A percentile compares a stretch with the other conserved stretches of the same genome.
Evolutionary conservation across 2,113 vertebrate genomes (phyloP).

Genomic region (Dermatemys mawii): DNA sequence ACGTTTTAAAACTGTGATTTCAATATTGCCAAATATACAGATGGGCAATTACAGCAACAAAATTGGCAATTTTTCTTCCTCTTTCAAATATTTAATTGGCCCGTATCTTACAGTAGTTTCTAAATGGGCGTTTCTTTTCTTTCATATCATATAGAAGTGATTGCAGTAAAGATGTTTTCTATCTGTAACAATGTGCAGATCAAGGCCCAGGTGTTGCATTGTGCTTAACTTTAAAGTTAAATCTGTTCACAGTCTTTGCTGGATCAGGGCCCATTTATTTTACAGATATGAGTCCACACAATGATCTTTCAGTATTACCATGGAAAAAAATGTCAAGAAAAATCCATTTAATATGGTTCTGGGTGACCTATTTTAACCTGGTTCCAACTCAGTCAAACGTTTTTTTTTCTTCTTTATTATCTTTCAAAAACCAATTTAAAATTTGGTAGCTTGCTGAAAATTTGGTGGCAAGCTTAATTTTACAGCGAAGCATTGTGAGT

Average conservation of each 20-base stretch:
- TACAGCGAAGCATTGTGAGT: constrained; percentile 73
- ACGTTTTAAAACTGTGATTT: not conserved
- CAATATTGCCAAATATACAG: not conserved
- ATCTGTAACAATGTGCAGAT: not conserved
- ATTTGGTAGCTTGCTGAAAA: constrained; percentile 70
- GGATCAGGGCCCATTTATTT: not conserved
- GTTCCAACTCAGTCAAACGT: constrained; percentile 25
- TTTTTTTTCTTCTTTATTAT: constrained; percentile 17
- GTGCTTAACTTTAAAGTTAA: not conserved
- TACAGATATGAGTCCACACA: not conserved
- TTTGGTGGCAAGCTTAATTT: constrained; percentile 75
- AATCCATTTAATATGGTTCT: not conserved
- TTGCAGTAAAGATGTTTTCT: not conserved
- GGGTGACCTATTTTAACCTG: constrained; percentile 19
- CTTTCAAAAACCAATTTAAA: constrained; percentile 42
- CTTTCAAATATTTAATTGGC: not conserved
- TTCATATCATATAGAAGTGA: not conserved
- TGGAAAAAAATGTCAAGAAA: not conserved
- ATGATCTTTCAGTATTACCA: not conserved
- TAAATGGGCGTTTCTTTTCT: not conserved
- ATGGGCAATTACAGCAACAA: not conserved
- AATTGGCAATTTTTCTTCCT: not conserved
- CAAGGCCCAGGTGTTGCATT: not conserved
- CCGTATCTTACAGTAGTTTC: not conserved
- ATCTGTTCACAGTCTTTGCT: not conserved